A percentile compares a stretch with the other conserved stretches of the same genome.
These are phyloP conservation scores for Oscheius sp. DNA, from an alignment of 2,888 invertebrate genomes.

Conservation along the genomic window DNA sequence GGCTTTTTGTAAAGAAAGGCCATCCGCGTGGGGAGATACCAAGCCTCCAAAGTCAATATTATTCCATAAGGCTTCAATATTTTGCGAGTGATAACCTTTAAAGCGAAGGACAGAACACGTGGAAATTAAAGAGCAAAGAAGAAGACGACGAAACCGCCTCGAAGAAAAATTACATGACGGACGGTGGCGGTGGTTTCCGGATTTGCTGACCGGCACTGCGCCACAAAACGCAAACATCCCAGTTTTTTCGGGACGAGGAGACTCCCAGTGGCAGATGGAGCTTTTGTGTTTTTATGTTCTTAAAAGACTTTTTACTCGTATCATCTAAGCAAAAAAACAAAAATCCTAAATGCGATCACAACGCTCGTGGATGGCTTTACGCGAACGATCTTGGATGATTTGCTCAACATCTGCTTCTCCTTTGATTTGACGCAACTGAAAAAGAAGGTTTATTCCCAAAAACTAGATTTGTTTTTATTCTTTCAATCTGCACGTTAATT, in stretches of 20 bases:
- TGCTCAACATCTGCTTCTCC: conserved; percentile 24
- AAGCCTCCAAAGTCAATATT: conserved; percentile 3
- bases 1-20: too few species aligned
- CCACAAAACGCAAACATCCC: conserved; percentile 20
- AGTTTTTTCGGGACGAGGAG: conserved; percentile 17
- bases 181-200: conserved; percentile 7
- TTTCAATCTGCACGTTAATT: too few species aligned
- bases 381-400: conserved; percentile 14
- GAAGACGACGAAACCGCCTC: not conserved
- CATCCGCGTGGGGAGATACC: too few species aligned
- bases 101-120: not conserved
- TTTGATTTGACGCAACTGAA: conserved; percentile 24
- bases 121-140: not conserved
- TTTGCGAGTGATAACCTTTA: conserved; percentile 2
- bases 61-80: not conserved
- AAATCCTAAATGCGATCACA: conserved; percentile 17
- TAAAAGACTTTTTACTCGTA: not conserved
- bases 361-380: conserved; percentile 27
- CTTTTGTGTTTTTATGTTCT: not conserved
- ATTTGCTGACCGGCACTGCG: conserved; percentile 22
- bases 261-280: conserved; percentile 13
- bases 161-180: conserved; percentile 7
- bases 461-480: too few species aligned
- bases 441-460: not conserved
- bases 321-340: not conserved